Evolutionary conservation across 2,113 vertebrate species (phyloP).

Genomic region (Zosterops lateralis): DNA sequence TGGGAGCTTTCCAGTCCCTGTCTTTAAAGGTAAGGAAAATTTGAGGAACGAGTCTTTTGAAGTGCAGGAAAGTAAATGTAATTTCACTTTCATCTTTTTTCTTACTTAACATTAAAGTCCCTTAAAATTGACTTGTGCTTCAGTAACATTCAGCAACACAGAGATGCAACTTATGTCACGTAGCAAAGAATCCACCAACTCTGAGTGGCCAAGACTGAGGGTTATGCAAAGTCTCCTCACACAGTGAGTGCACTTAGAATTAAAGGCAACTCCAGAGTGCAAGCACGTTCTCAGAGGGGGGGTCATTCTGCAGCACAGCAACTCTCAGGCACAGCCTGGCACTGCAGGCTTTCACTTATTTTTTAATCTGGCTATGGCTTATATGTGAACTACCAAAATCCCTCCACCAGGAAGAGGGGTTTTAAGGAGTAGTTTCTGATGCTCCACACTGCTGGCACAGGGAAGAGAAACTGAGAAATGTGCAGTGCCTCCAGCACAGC

Average conservation of each 20-base stretch:
- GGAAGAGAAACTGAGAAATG: background rate
- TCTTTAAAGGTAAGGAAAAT: conserved; percentile 35
- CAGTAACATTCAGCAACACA: background rate
- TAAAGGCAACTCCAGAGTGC: background rate
- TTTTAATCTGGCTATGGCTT: background rate
- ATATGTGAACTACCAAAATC: background rate
- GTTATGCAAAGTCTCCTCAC: background rate
- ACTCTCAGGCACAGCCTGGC: background rate
- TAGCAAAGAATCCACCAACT: background rate
- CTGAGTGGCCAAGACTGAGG: background rate
- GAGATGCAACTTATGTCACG: background rate
- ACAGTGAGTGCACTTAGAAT: background rate
- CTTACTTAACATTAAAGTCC: background rate
- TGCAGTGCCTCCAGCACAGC: background rate
- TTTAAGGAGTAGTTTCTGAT: background rate
- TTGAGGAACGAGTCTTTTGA: conserved; percentile 26
- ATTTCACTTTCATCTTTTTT: background rate
- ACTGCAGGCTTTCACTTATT: background rate
- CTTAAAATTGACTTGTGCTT: background rate
- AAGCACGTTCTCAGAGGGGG: background rate
- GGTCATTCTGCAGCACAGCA: background rate
- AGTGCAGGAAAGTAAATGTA: conserved; percentile 1
- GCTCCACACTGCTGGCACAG: background rate
- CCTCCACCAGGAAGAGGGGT: background rate
- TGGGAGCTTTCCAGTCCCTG: background rate